Conservation (phyloP, 1,140 invertebrate species). For the Heliconius nattereri region DNA sequence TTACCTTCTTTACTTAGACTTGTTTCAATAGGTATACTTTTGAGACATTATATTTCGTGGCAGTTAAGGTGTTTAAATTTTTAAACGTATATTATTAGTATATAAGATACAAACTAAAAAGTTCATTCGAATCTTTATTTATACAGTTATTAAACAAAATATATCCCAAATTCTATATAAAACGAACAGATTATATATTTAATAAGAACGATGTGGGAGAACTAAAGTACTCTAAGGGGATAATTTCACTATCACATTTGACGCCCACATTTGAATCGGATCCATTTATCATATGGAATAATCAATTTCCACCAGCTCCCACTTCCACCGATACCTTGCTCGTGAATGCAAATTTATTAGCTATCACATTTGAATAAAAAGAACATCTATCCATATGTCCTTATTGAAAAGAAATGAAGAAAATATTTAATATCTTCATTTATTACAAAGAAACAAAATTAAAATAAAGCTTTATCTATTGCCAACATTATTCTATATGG, state of each 20-base stretch:
- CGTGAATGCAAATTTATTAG: conserved; percentile 30
- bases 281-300: conserved; percentile 31
- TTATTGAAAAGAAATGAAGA: neutral
- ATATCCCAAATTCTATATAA: too few relatives aligned
- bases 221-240: neutral
- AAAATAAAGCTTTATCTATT: too few relatives aligned
- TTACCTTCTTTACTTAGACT: too few relatives aligned
- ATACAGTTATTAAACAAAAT: too few relatives aligned
- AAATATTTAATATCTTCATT: neutral
- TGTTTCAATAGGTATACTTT: too few relatives aligned
- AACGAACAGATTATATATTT: neutral
- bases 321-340: conserved; percentile 22
- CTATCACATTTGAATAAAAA: conserved; percentile 13
- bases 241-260: conserved; percentile 31
- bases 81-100: too few relatives aligned
- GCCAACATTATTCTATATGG: too few relatives aligned
- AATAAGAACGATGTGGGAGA: neutral
- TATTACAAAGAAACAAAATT: neutral
- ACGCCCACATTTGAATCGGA: conserved; percentile 27
- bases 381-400: conserved; percentile 3
- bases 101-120: too few relatives aligned
- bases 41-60: too few relatives aligned
- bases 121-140: too few relatives aligned
- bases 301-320: conserved; percentile 29
- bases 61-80: too few relatives aligned